Percentiles rank a stretch among this genome's conserved stretches.
Conservation (phyloP, 2,888 invertebrate species). For the Eristalis intricaria region DNA sequence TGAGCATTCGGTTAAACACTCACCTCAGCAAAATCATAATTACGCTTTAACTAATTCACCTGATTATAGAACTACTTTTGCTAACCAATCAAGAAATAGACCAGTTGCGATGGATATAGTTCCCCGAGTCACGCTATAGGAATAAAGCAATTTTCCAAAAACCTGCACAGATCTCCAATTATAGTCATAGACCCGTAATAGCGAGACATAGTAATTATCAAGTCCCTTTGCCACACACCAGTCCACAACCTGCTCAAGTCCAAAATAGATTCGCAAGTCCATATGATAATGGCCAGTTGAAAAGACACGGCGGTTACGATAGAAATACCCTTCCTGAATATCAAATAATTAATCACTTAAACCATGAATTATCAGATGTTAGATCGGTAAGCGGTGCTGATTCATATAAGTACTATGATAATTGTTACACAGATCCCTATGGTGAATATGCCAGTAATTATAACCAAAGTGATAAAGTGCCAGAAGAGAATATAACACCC, state of each 20-base stretch:
- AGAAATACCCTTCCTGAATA: background rate
- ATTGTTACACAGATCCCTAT: background rate
- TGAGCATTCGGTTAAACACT: background rate
- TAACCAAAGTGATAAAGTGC: background rate
- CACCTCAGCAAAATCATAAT: background rate
- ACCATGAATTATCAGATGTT: background rate
- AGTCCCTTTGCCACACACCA: no score
- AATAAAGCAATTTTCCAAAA: background rate
- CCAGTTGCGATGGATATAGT: background rate
- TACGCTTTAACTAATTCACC: background rate
- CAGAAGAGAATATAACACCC: background rate
- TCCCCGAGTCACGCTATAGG: background rate
- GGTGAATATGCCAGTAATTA: background rate
- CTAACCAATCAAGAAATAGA: background rate
- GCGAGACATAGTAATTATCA: no score
- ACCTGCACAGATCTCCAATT: background rate
- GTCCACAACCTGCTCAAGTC: background rate
- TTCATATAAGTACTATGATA: no score
- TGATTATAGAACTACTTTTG: background rate
- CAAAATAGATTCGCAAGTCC: background rate
- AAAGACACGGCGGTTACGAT: background rate
- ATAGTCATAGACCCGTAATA: background rate
- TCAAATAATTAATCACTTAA: slow-evolving; percentile 18
- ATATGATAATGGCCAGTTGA: background rate
- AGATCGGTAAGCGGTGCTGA: background rate